Evolutionary conservation across 2,113 vertebrate species (phyloP).

Genomic region (Balaeniceps rex): DNA sequence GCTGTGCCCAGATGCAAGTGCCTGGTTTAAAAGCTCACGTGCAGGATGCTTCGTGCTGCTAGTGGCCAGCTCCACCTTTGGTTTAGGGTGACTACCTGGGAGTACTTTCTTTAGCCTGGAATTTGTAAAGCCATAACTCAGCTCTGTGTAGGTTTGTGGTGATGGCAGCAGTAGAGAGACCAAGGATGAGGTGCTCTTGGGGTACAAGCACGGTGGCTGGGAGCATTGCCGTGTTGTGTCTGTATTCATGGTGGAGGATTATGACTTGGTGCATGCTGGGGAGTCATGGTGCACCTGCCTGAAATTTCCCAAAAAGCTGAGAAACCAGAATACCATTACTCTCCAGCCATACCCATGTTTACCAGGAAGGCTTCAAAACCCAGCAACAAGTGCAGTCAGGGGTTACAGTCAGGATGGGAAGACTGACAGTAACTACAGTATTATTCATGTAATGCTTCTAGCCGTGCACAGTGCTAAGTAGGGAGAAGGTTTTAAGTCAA

Average conservation of each 20-base stretch:
- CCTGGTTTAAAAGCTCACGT: no score
- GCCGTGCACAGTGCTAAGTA: background rate
- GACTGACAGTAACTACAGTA: background rate
- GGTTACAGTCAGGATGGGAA: background rate
- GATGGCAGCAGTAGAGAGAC: background rate
- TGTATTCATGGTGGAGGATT: background rate
- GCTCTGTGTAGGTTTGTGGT: background rate
- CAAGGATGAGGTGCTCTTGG: background rate
- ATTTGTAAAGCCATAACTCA: background rate
- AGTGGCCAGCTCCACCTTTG: background rate
- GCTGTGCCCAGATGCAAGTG: background rate
- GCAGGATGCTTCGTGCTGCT: background rate
- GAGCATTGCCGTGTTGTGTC: background rate
- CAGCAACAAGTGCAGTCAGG: background rate
- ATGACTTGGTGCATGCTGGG: background rate
- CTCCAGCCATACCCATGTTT: background rate
- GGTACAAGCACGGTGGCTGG: background rate
- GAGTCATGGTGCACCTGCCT: background rate
- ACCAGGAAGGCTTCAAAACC: background rate
- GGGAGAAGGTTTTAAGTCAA: background rate
- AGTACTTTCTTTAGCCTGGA: background rate
- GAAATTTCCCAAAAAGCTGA: background rate
- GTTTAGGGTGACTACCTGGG: background rate
- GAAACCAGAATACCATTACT: background rate
- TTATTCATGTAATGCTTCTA: background rate